Evolutionary conservation across 2,888 invertebrate genomes (phyloP).

Genomic region (Podotricha telesiphe): DNA sequence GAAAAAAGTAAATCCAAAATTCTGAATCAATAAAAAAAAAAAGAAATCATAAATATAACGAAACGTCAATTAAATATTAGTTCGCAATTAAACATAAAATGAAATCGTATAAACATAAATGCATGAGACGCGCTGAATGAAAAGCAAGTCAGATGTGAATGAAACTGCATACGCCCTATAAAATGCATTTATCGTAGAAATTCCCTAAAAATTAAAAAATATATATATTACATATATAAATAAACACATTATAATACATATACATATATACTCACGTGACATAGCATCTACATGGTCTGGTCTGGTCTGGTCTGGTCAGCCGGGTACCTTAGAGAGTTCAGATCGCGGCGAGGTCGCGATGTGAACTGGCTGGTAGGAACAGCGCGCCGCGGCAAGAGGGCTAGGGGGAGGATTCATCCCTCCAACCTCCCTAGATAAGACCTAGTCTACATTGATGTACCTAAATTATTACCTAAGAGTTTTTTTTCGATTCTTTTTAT

Average conservation of each 20-base stretch:
- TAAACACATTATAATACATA: background rate
- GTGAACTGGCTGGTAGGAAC: slow-evolving; percentile 13
- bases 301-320: background rate
- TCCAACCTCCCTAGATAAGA: slow-evolving; percentile 17
- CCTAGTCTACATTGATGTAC: slow-evolving; percentile 2
- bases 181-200: too few species aligned
- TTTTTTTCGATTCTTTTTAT: too few species aligned
- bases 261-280: slow-evolving; percentile 13
- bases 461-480: background rate
- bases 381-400: slow-evolving; percentile 5
- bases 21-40: background rate
- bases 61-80: background rate
- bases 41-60: background rate
- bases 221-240: background rate
- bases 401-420: slow-evolving; percentile 16
- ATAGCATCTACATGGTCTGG: slow-evolving; percentile 10
- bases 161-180: too few species aligned
- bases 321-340: slow-evolving; percentile 29
- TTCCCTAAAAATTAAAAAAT: too few species aligned
- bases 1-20: too few species aligned
- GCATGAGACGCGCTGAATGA: too few species aligned
- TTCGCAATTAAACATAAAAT: too few species aligned
- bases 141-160: too few species aligned
- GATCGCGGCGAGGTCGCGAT: slow-evolving; percentile 18
- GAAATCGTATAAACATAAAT: too few species aligned